Base-by-base conservation (phyloP, 2,797 vertebrate genomes). In the Pelochelys cantorii region DNA sequence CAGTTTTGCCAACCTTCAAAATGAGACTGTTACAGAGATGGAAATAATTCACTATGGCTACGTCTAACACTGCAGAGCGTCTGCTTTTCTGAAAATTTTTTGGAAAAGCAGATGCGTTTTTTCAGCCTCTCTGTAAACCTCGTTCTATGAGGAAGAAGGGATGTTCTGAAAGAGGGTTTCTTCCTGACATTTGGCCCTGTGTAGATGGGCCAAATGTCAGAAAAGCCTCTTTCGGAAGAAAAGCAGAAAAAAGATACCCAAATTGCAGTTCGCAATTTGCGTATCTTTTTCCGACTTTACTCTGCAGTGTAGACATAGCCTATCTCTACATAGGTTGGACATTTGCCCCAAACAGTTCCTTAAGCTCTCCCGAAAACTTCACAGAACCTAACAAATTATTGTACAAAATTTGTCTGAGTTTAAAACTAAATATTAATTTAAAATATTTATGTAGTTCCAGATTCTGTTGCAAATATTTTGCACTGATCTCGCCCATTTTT, bases 1-100 rank as follows among this genome's bases (percentile, higher is more conserved):
- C 84, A 93, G 86, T 94, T 71, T 92, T 96, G 94, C 93, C 0
- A 0, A 94, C 85, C 29, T 55, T 94, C 88, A 90, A 80, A 57
- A 75, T 88, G 88, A 91, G 93, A 95, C 87, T 87, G 0, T 90
- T 90, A 92, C 85, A 90, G 87, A 83, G 84, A 60, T 82, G 80
- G 22, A 88, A 94, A 89, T 53, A 48, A 48, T 48, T 48, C 42
- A 48, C 42, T 48, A 48, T 48, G 42, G 42, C 42, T 48, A 48
- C 8, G 42, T 48, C 42, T 48, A 48, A 48, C 42, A 48, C 42
- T 48, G 42, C 42, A 48, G 42, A 48, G 8, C 8, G 42, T 48
- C 42, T 48, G 42, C 42, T 48, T 48, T 48, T 48, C 42, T 8
- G 8, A 48, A 48, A 42, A 42, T 5, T 5, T 48, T 48, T 48